Conservation (phyloP, 92 coral and sea anemone genomes). For the Hydrozoanthus gracilis region DNA sequence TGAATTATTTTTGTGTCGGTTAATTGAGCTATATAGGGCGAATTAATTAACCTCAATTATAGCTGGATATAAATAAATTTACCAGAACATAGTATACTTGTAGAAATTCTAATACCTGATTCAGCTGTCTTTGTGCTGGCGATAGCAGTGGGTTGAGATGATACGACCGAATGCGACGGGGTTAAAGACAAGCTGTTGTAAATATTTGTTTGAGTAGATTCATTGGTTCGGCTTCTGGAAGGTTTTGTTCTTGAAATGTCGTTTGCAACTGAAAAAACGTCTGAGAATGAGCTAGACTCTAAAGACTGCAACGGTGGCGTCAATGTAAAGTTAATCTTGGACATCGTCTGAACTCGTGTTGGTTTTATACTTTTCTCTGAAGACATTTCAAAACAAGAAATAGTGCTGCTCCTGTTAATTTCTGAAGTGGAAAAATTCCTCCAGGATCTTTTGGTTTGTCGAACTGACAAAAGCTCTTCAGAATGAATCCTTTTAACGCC, state of each 20-base stretch:
- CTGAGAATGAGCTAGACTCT: neutral
- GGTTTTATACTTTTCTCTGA: neutral
- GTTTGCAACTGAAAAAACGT: neutral
- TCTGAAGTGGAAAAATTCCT: neutral
- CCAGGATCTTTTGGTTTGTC: no score
- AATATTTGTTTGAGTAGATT: neutral
- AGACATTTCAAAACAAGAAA: neutral
- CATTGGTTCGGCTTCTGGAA: neutral
- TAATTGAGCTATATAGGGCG: no score
- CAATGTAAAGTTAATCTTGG: neutral
- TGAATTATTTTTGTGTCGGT: no score
- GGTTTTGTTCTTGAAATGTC: neutral
- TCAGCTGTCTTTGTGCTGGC: neutral
- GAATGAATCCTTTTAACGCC: no score
- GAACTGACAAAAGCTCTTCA: no score
- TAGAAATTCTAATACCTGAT: constrained; percentile 1
- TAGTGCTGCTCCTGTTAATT: neutral
- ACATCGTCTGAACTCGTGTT: neutral
- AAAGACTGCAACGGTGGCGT: constrained; percentile 18
- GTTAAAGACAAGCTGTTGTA: neutral
- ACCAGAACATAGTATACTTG: neutral
- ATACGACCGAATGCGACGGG: neutral
- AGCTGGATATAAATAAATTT: neutral
- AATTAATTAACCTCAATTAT: no score
- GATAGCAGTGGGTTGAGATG: neutral